Evolutionary conservation across 1,140 invertebrate species (phyloP), one percentile per base, ranked within the genome.

Genomic region (Palaemon carinicauda): DNA sequence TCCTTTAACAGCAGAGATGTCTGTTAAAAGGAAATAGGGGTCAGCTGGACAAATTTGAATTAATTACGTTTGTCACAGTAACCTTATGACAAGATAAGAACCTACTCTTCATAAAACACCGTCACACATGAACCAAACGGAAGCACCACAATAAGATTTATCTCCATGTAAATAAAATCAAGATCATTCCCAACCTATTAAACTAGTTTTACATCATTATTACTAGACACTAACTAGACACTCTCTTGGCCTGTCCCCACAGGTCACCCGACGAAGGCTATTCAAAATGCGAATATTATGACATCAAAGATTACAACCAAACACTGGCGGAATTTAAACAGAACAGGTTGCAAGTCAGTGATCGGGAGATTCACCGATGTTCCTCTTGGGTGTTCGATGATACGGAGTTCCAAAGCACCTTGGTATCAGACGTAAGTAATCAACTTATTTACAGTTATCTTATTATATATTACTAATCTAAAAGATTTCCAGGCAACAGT

Each of bases 241-340:
- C n/a, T 29, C 33, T 21, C 10, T 12, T 19, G 3, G n/a, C 15
- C 17, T 50, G 50, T 17, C 24, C 29, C 53, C 33, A 9, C 83
- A 86, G 84, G 84, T 41, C 17, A 19, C 19, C 29, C 10, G 27
- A 31, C 15, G 56, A 71, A 2, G 84, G 84, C 0, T 86, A 71
- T 52, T 54, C 60, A 17, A 80, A 53, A 29, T 86, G 84, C 53
- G 31, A 71, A 2, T 86, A 86, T 29, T 86, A 86, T 69, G 60
- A 71, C 65, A 17, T 27, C 24, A 83, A 83, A 82, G 80, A 80
- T 33, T 85, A 74, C 15, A 19, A 24, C 5, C 74, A 12, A 5
- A 41, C 41, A 41, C 12, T 41, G 41, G 41, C 41, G 7, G 41
- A 41, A 12, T 41, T 41, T 12, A 41, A 41, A 41, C 41, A 41